A percentile compares a stretch with the other conserved stretches of the same genome.
These are phyloP conservation scores for Saguinus imperator DNA, from an alignment of 2,113 vertebrate genomes.

Conservation along the genomic window DNA sequence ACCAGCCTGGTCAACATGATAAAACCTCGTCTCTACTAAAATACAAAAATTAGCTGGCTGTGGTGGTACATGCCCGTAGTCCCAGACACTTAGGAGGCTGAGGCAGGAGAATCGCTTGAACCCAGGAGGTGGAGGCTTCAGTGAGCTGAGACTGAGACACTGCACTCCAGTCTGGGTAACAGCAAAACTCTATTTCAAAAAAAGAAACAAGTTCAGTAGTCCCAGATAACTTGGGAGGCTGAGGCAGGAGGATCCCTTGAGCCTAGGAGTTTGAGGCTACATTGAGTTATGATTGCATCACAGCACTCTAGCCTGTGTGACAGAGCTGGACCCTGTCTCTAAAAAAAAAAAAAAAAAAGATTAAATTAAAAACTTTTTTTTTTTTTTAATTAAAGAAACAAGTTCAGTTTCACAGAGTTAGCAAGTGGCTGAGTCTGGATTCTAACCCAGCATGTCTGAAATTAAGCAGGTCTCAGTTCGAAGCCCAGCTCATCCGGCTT, in stretches of 20 bases:
- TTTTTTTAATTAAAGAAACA: background rate
- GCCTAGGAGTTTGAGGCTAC: background rate
- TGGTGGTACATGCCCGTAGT: too few relatives aligned
- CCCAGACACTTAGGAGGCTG: too few relatives aligned
- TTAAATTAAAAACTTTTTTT: too few relatives aligned
- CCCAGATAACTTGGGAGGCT: background rate
- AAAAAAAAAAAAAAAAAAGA: background rate
- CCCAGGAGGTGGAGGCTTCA: too few relatives aligned
- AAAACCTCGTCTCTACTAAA: too few relatives aligned
- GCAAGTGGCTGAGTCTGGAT: background rate
- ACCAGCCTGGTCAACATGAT: too few relatives aligned
- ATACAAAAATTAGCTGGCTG: too few relatives aligned
- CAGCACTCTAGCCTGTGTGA: background rate
- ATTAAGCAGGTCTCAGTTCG: background rate
- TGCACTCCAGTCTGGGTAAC: too few relatives aligned
- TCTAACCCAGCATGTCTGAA: background rate
- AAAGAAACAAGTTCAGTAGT: background rate
- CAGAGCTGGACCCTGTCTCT: background rate
- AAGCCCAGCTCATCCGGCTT: background rate
- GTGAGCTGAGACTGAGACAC: too few relatives aligned
- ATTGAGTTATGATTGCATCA: background rate
- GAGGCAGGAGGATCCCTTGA: background rate
- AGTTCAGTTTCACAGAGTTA: background rate
- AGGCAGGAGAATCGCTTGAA: too few relatives aligned
- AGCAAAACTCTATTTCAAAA: too few relatives aligned